phyloP scores from a whole-genome alignment of 2,113 vertebrate species.

The Brachionichthys hirsutus region DNA sequence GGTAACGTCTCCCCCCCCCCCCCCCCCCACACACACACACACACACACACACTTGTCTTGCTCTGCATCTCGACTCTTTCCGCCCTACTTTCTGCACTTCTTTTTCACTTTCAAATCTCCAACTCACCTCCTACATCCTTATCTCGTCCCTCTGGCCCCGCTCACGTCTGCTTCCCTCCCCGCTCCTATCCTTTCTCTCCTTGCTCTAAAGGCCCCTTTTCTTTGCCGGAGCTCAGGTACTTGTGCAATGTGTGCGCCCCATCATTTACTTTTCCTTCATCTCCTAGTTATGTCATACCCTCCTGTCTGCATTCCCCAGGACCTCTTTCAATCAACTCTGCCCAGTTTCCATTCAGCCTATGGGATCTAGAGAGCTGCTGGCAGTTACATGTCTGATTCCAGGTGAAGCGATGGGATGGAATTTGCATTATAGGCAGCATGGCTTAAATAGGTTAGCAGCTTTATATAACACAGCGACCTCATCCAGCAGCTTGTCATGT shows the following conservation, averaged over 20 bases:
- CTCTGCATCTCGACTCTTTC: conserved; percentile 8
- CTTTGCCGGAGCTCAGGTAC: conserved; percentile 9
- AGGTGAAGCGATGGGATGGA: conserved; percentile 15
- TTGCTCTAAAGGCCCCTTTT: conserved; percentile 7
- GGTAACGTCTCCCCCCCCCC: conserved; percentile 1
- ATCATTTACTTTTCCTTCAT: conserved; percentile 35
- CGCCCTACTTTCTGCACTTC: conserved; percentile 23
- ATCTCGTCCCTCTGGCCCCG: conserved; percentile 26
- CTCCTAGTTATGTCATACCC: conserved; percentile 53
- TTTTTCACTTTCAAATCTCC: conserved; percentile 3
- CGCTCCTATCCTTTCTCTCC: conserved; percentile 25
- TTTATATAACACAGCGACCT: conserved; percentile 56
- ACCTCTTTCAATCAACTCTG: conserved; percentile 51
- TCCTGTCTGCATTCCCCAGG: conserved; percentile 45
- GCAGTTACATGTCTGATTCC: conserved; percentile 29
- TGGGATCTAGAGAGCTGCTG: conserved; percentile 10
- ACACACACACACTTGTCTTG: neutral
- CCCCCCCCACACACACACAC: too few species aligned
- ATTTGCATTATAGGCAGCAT: conserved; percentile 11
- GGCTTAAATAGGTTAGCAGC: conserved; percentile 41
- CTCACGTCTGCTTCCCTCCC: conserved; percentile 15
- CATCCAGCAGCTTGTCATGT: conserved; percentile 43
- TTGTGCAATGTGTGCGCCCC: conserved; percentile 20
- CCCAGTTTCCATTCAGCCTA: conserved; percentile 55
- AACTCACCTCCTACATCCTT: conserved; percentile 34